Conservation (phyloP, 2,113 vertebrate genomes). For the Apus apus region DNA sequence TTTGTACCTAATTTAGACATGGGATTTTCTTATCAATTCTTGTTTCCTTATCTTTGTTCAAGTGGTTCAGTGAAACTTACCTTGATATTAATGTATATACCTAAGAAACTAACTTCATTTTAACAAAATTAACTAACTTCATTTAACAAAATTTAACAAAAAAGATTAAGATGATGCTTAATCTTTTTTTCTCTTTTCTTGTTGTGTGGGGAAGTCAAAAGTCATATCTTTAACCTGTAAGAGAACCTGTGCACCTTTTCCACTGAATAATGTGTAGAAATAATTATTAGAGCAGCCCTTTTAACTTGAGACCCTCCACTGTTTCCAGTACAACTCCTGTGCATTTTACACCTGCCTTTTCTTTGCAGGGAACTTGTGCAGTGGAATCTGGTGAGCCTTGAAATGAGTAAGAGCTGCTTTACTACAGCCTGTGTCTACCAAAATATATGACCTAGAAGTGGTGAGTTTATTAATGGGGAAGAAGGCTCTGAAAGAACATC, state of each 20-base stretch:
- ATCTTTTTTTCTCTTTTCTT: not conserved
- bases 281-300: not conserved
- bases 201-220: not conserved
- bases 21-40: not conserved
- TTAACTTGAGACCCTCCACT: not conserved
- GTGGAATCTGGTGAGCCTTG: not conserved
- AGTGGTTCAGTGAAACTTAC: not conserved
- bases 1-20: fast-evolving
- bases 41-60: not conserved
- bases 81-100: not conserved
- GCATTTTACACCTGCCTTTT: not conserved
- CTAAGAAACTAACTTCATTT: not conserved
- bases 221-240: not conserved
- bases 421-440: not conserved
- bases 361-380: not conserved
- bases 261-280: not conserved
- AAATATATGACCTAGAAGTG: not conserved
- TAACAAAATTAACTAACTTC: not conserved
- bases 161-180: not conserved
- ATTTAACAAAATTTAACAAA: no score
- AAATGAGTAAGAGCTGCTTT: not conserved
- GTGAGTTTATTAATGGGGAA: not conserved
- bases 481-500: not conserved
- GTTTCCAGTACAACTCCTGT: not conserved
- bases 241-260: not conserved